Evolutionary conservation across 2,888 invertebrate genomes (phyloP), one percentile per base, ranked within the genome.

Genomic region (Drosophila heteroneura): DNA sequence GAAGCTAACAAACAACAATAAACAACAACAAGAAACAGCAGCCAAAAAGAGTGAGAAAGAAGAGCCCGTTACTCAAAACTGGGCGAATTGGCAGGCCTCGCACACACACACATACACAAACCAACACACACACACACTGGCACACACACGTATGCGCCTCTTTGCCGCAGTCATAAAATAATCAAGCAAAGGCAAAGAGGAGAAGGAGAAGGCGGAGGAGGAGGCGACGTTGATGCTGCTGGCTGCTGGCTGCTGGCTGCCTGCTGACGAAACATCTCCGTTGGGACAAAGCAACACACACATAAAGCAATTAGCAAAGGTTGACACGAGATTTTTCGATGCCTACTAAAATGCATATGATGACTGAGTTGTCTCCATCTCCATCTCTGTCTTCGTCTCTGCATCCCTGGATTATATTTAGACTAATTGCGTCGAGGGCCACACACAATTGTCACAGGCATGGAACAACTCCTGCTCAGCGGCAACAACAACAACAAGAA

Each of bases 81-180:
- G 86, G 83, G 78, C 79, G 53, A 53, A 83, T 78, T 74, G 81
- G 77, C 85, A 84, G 85, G 76, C 81, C 61, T 63, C 68, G 54
- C 56, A 68, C 57, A 74, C 52, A 68, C 68, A 67, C 37, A 67
- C 56, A 41, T 14, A 62, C 35, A 74, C 44, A 61, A 39, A 53
- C 65, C 59, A 41, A 54, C 33, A 62, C 32, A 71, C 39, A 60
- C 49, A 66, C 54, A 61, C 56, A 70, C 41, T 49, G 39, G 59
- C 28, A 71, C 26, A 39, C 35, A 56, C 44, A 72, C 51, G 52
- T 32, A 57, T 39, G 37, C 61, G 39, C 58, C 70, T 70, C 66
- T 83, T 88, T 88, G 84, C 87, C 85, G 84, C 89, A 89, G 89
- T 90, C 89, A 88, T 88, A 86, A 88, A 88, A 88, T 88, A 88